Evolutionary conservation across 2,888 invertebrate species (phyloP).

Genomic region (Nephrotoma guestfalica): DNA sequence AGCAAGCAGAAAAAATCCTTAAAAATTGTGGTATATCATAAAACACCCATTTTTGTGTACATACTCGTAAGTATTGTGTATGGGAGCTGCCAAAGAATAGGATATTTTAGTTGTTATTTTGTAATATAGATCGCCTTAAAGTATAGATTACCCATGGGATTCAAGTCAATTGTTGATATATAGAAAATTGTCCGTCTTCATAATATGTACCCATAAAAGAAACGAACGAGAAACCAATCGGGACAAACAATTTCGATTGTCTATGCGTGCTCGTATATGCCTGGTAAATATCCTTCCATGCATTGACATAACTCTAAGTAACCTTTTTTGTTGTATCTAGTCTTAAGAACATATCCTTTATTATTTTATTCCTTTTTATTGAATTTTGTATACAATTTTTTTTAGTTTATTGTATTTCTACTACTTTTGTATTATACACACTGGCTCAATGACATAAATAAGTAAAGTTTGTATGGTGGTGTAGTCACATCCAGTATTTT

Average conservation of each 20-base stretch:
- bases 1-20: not conserved
- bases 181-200: not conserved
- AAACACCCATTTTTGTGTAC: not conserved
- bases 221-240: not conserved
- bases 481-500: no score
- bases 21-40: not conserved
- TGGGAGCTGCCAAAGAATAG: not conserved
- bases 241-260: not conserved
- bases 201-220: not conserved
- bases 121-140: not conserved
- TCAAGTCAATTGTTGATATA: not conserved
- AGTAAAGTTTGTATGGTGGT: not conserved
- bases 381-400: not conserved
- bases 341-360: not conserved
- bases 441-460: not conserved
- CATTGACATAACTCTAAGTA: not conserved
- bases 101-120: not conserved
- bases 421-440: not conserved
- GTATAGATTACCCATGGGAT: not conserved
- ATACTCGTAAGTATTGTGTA: not conserved
- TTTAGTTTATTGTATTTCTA: not conserved
- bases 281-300: not conserved
- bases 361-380: not conserved
- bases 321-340: not conserved
- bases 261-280: not conserved